A percentile compares a stretch with the other conserved stretches of the same genome.
phyloP scores from a whole-genome alignment of 1,140 invertebrate genomes.

The Oedothorax gibbosus region DNA sequence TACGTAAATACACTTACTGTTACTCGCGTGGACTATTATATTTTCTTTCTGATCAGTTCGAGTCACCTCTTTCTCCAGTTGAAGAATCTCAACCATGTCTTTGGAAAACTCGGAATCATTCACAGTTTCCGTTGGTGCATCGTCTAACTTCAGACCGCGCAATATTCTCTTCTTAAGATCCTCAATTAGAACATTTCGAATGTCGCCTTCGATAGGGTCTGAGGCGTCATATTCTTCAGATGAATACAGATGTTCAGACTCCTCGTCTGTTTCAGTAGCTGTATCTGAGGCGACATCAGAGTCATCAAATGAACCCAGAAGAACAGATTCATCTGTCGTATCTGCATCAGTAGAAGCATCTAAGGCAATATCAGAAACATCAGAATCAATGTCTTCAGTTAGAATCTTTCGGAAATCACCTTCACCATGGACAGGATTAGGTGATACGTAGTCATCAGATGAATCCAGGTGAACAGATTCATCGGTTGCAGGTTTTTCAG shows the following conservation, averaged over 20 bases:
- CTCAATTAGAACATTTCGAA: not conserved
- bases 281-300: not conserved
- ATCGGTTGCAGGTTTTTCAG: too few relatives aligned
- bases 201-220: not conserved
- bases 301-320: not conserved
- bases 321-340: not conserved
- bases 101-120: not conserved
- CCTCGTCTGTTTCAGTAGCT: not conserved
- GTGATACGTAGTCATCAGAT: too few relatives aligned
- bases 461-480: too few relatives aligned
- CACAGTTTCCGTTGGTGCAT: not conserved
- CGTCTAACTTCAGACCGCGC: not conserved
- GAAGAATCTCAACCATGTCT: not conserved
- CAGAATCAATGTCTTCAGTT: too few relatives aligned
- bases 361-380: too few relatives aligned
- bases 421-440: too few relatives aligned
- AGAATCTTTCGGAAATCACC: too few relatives aligned
- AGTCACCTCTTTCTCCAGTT: not conserved
- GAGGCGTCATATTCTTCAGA: not conserved
- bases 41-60: not conserved
- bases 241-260: not conserved
- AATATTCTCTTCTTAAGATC: conserved; percentile 14
- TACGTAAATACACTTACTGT: conserved; percentile 11
- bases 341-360: not conserved
- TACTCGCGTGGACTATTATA: not conserved